These are phyloP conservation scores for Dinomys branickii DNA, from an alignment of 2,113 vertebrate genomes.

Conservation along the genomic window DNA sequence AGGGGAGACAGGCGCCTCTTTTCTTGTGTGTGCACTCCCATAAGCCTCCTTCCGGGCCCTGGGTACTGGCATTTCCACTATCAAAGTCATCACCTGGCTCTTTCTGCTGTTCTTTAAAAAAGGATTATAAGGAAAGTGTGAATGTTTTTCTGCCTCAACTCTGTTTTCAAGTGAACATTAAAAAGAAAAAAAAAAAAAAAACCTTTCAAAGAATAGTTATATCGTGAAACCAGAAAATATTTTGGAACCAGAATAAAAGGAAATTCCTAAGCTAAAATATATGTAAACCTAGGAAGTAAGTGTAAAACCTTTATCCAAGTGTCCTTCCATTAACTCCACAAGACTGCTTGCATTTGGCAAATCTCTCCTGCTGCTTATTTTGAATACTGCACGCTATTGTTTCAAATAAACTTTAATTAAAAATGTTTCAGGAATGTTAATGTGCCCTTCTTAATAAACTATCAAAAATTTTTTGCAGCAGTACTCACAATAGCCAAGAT, in stretches of 20 bases:
- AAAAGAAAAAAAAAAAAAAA: background rate
- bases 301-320: too few relatives aligned
- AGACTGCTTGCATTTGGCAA: background rate
- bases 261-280: background rate
- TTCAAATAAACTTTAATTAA: background rate
- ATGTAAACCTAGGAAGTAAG: background rate
- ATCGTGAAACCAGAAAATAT: background rate
- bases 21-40: rapidly evolving
- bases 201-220: background rate
- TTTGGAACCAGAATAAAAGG: background rate
- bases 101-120: slow-evolving; percentile 13
- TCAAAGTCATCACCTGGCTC: background rate
- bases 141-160: background rate
- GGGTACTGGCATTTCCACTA: background rate
- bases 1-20: background rate
- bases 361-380: background rate
- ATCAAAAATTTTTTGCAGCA: background rate
- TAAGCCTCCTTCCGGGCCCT: background rate
- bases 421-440: background rate
- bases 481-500: background rate
- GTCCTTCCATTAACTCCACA: background rate
- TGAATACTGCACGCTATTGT: background rate
- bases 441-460: background rate
- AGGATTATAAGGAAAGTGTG: background rate
- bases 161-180: slow-evolving; percentile 4